A percentile compares a stretch with the other conserved stretches of the same genome.
These are phyloP conservation scores for Pyrochroa serraticornis DNA, from an alignment of 2,888 invertebrate genomes.

Conservation along the genomic window DNA sequence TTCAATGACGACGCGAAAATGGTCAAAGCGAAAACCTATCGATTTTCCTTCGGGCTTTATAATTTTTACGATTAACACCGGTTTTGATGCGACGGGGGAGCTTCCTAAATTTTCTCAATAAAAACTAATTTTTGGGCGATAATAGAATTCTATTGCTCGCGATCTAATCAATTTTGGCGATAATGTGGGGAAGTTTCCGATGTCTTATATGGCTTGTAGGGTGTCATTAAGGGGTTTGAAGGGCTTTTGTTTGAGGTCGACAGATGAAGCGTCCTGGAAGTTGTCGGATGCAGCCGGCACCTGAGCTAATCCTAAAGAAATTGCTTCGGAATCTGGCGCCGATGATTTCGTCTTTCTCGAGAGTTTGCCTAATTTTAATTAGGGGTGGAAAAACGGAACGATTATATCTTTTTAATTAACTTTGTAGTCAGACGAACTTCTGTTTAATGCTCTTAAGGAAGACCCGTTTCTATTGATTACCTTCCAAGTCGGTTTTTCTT, in stretches of 20 bases:
- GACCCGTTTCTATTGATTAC: background rate
- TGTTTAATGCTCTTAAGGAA: background rate
- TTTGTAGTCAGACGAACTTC: background rate
- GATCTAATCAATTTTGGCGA: slow-evolving; percentile 20
- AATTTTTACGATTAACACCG: no score
- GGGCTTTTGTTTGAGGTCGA: slow-evolving; percentile 25
- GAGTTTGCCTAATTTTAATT: background rate
- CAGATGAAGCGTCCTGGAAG: slow-evolving; percentile 17
- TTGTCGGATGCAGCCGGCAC: slow-evolving; percentile 18
- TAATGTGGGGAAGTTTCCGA: slow-evolving; percentile 14
- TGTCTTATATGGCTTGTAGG: slow-evolving; percentile 20
- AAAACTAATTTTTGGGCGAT: no score
- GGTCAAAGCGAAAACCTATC: no score
- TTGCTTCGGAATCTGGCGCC: background rate
- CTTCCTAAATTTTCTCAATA: no score
- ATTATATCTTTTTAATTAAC: slow-evolving; percentile 13
- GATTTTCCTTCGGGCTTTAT: no score
- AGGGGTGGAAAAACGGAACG: background rate
- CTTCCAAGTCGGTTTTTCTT: no score
- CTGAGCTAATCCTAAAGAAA: background rate
- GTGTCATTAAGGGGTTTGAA: slow-evolving; percentile 24
- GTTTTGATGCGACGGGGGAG: no score
- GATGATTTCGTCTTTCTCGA: background rate
- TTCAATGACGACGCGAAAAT: no score
- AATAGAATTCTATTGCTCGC: no score